Conservation (phyloP, 2,888 invertebrate genomes). For the Dicycla oo region DNA sequence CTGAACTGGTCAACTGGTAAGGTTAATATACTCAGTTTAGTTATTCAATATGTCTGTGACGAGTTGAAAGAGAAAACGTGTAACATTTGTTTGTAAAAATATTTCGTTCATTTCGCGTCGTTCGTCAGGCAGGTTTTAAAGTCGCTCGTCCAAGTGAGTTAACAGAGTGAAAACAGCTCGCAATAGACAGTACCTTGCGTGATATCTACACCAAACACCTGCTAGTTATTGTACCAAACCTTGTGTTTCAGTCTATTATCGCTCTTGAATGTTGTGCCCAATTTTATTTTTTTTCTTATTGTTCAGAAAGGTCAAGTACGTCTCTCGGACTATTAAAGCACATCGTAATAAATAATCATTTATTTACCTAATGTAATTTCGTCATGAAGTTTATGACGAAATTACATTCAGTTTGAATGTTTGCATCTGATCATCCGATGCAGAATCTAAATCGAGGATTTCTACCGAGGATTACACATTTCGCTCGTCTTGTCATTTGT, state of each 20-base stretch:
- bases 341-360: conserved; percentile 67
- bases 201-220: conserved; percentile 82
- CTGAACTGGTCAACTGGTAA: conserved; percentile 14
- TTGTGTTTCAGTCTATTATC: conserved; percentile 78
- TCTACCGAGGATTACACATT: conserved; percentile 67
- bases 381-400: conserved; percentile 71
- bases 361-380: conserved; percentile 57
- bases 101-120: conserved; percentile 82
- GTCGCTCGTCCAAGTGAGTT: conserved; percentile 77
- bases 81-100: conserved; percentile 83
- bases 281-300: conserved; percentile 74
- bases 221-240: conserved; percentile 77
- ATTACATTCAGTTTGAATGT: conserved; percentile 68
- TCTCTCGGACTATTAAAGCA: conserved; percentile 64
- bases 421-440: conserved; percentile 63
- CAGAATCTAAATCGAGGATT: conserved; percentile 73
- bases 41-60: conserved; percentile 72
- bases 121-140: conserved; percentile 79
- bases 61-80: conserved; percentile 82
- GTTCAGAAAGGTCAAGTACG: conserved; percentile 83
- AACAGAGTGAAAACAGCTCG: conserved; percentile 83
- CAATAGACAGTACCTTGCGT: conserved; percentile 78
- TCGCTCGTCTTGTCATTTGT: conserved; percentile 76
- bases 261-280: conserved; percentile 72
- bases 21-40: conserved; percentile 52